A percentile compares a stretch with the other conserved stretches of the same genome.
phyloP scores from a whole-genome alignment of 2,797 vertebrate species.

The Lepus oiostolus region DNA sequence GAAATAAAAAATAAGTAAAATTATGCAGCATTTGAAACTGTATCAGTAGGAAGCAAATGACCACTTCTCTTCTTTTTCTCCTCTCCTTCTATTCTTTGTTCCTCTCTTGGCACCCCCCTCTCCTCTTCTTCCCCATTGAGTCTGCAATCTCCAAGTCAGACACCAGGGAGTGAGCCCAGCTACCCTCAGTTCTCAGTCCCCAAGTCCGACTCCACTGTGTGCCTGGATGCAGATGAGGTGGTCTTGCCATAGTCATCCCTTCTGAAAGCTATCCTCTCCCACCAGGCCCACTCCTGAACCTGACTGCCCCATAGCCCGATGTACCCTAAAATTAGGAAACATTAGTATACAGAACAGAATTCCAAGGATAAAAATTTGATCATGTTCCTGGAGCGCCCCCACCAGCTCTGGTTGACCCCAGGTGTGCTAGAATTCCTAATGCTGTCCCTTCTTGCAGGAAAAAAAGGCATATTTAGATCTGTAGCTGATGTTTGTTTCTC shows the following conservation, averaged over 20 bases:
- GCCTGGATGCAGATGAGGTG: background rate
- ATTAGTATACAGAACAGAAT: background rate
- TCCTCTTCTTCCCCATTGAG: background rate
- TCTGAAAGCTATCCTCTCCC: background rate
- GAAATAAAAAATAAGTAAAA: no score
- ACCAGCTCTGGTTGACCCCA: background rate
- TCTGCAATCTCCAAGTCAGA: background rate
- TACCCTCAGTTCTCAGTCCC: background rate
- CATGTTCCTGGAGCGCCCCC: fast-evolving
- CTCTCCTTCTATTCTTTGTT: no score
- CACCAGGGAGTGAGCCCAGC: background rate
- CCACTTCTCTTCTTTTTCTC: background rate
- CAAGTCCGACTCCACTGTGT: no score
- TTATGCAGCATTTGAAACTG: background rate
- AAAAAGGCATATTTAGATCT: background rate
- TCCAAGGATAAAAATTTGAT: background rate
- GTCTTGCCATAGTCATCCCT: no score
- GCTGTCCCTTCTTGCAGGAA: background rate
- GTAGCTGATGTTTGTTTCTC: background rate
- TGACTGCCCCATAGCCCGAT: background rate
- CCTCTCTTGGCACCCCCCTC: no score
- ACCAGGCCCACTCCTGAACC: background rate
- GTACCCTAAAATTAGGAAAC: background rate
- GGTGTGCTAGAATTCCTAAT: background rate
- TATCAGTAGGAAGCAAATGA: background rate